phyloP scores from a whole-genome alignment of 2,888 invertebrate genomes.

The Cheilosia impressa region DNA sequence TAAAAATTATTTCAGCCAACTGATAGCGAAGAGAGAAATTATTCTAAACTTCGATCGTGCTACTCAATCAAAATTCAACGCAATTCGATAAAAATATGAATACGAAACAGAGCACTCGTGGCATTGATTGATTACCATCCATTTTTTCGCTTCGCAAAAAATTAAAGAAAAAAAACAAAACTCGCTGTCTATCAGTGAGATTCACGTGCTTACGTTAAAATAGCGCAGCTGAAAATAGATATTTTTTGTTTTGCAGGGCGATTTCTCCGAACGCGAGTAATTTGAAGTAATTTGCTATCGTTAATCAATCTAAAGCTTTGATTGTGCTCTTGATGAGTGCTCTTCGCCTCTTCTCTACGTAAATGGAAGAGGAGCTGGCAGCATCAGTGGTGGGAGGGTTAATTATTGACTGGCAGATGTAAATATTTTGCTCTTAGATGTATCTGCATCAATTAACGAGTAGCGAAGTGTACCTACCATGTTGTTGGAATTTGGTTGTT shows the following conservation, averaged over 20 bases:
- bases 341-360: neutral
- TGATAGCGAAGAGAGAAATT: neutral
- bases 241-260: neutral
- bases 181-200: constrained; percentile 3
- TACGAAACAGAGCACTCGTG: constrained; percentile 32
- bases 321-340: constrained; percentile 25
- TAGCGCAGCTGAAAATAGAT: constrained; percentile 37
- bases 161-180: neutral
- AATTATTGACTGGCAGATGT: constrained; percentile 16
- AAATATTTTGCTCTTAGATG: constrained; percentile 32
- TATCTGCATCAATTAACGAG: neutral
- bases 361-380: neutral
- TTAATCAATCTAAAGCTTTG: constrained; percentile 46
- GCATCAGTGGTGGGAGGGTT: neutral
- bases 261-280: constrained; percentile 7
- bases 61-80: constrained; percentile 56
- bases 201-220: constrained; percentile 33
- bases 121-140: constrained; percentile 57
- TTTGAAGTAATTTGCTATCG: constrained; percentile 49
- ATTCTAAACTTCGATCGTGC: constrained; percentile 6
- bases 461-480: too few relatives aligned
- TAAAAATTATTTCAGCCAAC: neutral
- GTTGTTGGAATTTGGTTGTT: too few relatives aligned
- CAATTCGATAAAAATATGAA: constrained; percentile 43
- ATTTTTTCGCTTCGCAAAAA: constrained; percentile 7